Evolutionary conservation across 1,140 invertebrate species (phyloP), one percentile per base, ranked within the genome.

Genomic region (Pseudobourletiella spinata): DNA sequence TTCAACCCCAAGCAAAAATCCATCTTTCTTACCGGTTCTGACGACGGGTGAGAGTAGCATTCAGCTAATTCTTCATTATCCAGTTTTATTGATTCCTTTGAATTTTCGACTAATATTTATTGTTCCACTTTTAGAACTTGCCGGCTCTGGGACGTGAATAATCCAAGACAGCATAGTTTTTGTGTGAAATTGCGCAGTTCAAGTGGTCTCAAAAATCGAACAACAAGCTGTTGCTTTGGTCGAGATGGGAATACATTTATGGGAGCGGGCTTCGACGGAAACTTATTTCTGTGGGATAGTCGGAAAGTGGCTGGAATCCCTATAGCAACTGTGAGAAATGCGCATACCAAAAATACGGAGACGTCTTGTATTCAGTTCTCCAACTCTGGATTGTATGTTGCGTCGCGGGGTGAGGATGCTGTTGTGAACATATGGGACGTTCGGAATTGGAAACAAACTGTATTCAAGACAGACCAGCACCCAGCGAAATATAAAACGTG

Each of bases 261-360:
- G 0, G 89, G 88, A 57, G 95, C 86, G 0, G 99, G 96, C 73
- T 81, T 84, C 26, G 96, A 99, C 76, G 97, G 97, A 1, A 96
- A 92, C 0, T 86, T 99, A 68, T 95, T 98, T 75, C 87, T 98
- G 76, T 99, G 95, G 95, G 96, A 99, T 74, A 86, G 92, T 52
- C 82, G 94, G 42, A 82, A 79, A 71, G 71, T 72, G 61, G 83
- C 80, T 75, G 81, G 84, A 20, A 51, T 69, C 16, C 64, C 67
- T 0, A 63, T 63, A 3, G 61, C 61, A 3, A 64, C 61, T 2
- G 58, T 69, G 2, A 65, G 91, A 62, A 83, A 81, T 56, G 93
- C 91, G 0, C 96, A 99, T 76, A 78, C 82, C 59, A 86, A 84
- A 68, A 84, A 85, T 4, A 80, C 79, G 0, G 91, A 96, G 72